These are phyloP conservation scores for Pseudolaguvia tuberculata DNA, from an alignment of 2,113 vertebrate species.

Conservation along the genomic window DNA sequence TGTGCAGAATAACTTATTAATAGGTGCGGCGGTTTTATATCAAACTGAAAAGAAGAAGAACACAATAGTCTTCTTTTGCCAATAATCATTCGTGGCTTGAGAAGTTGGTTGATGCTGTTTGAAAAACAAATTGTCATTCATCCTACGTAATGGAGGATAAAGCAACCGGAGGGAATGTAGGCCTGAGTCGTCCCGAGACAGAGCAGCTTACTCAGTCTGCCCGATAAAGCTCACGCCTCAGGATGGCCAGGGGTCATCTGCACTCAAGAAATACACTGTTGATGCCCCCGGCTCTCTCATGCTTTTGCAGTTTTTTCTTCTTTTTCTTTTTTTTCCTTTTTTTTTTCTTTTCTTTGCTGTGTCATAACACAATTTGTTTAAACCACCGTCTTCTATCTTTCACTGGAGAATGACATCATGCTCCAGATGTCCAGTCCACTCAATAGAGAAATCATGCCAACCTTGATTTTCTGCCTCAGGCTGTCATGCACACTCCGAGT, in stretches of 20 bases:
- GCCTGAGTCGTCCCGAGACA: conserved; percentile 67
- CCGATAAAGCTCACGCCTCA: conserved; percentile 72
- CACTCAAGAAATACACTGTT: conserved; percentile 64
- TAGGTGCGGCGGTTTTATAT: neutral
- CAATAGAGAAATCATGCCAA: conserved; percentile 12
- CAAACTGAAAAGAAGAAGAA: no score
- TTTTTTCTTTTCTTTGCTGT: conserved; percentile 9
- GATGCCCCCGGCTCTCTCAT: conserved; percentile 66
- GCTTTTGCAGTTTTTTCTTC: conserved; percentile 33
- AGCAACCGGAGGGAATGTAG: conserved; percentile 62
- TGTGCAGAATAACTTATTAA: neutral
- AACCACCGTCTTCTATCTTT: conserved; percentile 31
- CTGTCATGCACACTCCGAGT: neutral
- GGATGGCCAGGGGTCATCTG: conserved; percentile 74
- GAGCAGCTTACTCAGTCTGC: conserved; percentile 66
- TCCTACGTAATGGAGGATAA: conserved; percentile 62
- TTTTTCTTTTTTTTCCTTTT: conserved; percentile 14
- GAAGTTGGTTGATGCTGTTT: conserved; percentile 48
- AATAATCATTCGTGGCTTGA: neutral
- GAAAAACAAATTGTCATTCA: conserved; percentile 66
- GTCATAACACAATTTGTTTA: conserved; percentile 37
- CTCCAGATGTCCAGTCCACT: conserved; percentile 30
- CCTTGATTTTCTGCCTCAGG: conserved; percentile 28
- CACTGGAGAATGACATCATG: conserved; percentile 21
- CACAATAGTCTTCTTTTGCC: neutral